These are phyloP conservation scores for Cossypha polioptera DNA, from an alignment of 2,797 vertebrate species.

Conservation along the genomic window DNA sequence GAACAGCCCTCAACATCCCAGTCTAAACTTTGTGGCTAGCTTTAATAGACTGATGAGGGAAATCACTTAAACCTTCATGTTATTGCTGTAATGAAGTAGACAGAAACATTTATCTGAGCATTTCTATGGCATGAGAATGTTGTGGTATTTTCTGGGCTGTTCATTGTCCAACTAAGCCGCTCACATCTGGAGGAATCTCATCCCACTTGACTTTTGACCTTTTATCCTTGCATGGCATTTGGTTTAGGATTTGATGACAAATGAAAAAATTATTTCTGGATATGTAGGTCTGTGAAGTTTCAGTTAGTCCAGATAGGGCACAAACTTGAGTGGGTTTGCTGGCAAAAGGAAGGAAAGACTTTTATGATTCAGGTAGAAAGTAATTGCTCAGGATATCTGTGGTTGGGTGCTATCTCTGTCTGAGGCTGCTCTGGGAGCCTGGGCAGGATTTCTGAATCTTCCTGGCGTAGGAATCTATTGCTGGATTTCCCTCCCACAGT, in stretches of 20 bases:
- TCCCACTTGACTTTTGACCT: not conserved
- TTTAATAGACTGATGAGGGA: not conserved
- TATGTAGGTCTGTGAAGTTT: not conserved
- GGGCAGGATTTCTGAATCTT: not conserved
- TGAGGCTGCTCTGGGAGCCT: not conserved
- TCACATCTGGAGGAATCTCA: not conserved
- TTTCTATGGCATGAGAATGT: not conserved
- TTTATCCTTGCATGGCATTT: not conserved
- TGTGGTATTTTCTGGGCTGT: not conserved
- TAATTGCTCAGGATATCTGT: not conserved
- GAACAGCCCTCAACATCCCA: not conserved
- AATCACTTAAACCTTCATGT: not conserved
- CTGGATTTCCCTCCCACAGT: not conserved
- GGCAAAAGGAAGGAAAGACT: not conserved
- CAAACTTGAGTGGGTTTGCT: not conserved
- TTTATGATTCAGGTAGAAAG: not conserved
- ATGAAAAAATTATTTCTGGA: not conserved
- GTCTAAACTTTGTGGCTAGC: not conserved
- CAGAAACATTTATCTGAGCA: not conserved
- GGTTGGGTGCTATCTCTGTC: not conserved
- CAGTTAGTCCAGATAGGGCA: not conserved
- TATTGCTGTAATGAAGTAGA: not conserved
- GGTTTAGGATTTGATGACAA: not conserved
- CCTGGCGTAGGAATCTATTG: not conserved
- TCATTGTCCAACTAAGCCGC: not conserved